Conservation (phyloP, 2,797 vertebrate species). For the Coregonus ussuriensis region DNA sequence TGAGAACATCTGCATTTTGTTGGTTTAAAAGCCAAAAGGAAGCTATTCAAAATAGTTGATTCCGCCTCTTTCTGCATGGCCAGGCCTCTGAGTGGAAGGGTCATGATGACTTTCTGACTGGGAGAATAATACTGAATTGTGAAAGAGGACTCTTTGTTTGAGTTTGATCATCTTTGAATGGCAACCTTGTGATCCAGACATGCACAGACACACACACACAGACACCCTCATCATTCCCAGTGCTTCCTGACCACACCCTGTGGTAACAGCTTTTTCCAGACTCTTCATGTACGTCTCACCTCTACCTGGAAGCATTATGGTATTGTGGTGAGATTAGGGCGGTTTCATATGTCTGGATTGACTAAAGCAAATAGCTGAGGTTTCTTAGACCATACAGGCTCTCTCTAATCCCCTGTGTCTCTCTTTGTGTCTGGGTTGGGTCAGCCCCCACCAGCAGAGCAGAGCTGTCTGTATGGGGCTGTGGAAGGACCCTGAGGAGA, state of each 20-base stretch:
- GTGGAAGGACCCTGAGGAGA: slow-evolving; percentile 43
- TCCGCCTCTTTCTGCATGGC: slow-evolving; percentile 12
- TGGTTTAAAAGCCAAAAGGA: slow-evolving; percentile 1
- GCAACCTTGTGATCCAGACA: neutral
- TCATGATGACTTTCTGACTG: neutral
- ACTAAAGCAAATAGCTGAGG: slow-evolving; percentile 19
- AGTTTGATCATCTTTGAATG: neutral
- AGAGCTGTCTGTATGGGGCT: slow-evolving; percentile 43
- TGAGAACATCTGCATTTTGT: slow-evolving; percentile 34
- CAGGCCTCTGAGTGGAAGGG: slow-evolving; percentile 2
- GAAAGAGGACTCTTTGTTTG: neutral
- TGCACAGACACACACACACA: slow-evolving; percentile 17
- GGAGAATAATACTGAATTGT: neutral
- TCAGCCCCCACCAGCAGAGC: slow-evolving; percentile 16
- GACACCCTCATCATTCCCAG: slow-evolving; percentile 18
- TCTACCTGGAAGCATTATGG: slow-evolving; percentile 21
- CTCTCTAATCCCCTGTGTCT: slow-evolving; percentile 9
- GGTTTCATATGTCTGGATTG: slow-evolving; percentile 17
- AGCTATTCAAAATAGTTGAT: slow-evolving; percentile 25
- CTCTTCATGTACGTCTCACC: slow-evolving; percentile 6
- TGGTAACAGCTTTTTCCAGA: slow-evolving; percentile 37
- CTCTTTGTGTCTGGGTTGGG: slow-evolving; percentile 32
- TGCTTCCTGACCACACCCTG: slow-evolving; percentile 26
- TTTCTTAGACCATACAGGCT: slow-evolving; percentile 13
- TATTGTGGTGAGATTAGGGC: slow-evolving; percentile 29